phyloP scores from a whole-genome alignment of 2,797 vertebrate species.

The Notoglanidium macrostoma region DNA sequence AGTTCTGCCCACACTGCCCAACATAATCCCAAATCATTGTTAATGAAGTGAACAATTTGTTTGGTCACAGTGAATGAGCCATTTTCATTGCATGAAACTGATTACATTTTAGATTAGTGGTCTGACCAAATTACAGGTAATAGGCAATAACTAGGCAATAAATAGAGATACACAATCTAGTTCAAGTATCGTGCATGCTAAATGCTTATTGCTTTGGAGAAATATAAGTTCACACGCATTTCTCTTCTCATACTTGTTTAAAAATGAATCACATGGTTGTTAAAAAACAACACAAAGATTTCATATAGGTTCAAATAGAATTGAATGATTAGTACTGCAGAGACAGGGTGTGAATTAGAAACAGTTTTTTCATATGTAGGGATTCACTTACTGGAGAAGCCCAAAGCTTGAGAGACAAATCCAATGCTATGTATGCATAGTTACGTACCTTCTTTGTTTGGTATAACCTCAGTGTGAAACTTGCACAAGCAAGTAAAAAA shows the following conservation, averaged over 20 bases:
- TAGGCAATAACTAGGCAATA: slow-evolving; percentile 7
- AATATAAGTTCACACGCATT: neutral
- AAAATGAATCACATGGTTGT: neutral
- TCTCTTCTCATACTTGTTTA: neutral
- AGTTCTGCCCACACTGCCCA: neutral
- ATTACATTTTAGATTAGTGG: neutral
- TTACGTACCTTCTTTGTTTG: neutral
- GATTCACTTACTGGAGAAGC: neutral
- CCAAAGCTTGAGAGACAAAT: neutral
- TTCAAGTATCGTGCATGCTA: neutral
- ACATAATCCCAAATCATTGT: neutral
- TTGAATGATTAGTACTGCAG: neutral
- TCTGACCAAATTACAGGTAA: neutral
- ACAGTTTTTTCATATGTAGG: neutral
- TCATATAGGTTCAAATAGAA: neutral
- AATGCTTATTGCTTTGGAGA: neutral
- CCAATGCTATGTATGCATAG: neutral
- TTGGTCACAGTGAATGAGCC: neutral
- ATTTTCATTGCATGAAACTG: neutral
- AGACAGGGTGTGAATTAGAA: neutral
- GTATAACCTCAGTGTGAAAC: neutral
- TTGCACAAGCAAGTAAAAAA: neutral
- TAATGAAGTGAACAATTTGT: slow-evolving; percentile 1
- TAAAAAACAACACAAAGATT: neutral
- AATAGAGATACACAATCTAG: neutral